Evolutionary conservation across 2,888 invertebrate species (phyloP).

Genomic region (Enoplolaimus lenunculus): DNA sequence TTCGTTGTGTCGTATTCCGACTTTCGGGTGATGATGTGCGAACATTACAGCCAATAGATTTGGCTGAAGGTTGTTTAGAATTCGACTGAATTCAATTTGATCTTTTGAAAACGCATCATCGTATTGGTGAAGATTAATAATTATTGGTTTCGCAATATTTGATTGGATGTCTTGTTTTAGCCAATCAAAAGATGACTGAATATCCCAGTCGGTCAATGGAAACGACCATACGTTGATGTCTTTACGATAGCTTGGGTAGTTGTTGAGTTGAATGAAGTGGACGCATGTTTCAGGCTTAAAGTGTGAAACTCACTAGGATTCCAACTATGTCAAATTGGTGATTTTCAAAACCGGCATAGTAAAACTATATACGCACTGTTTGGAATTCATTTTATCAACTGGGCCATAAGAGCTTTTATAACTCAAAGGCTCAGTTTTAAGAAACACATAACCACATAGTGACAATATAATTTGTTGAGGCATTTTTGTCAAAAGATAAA

Average conservation of each 20-base stretch:
- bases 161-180: slow-evolving; percentile 2
- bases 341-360: too few relatives aligned
- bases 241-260: slow-evolving; percentile 33
- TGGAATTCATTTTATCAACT: too few relatives aligned
- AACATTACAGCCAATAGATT: slow-evolving; percentile 21
- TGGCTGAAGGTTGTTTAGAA: background rate
- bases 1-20: slow-evolving; percentile 18
- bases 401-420: too few relatives aligned
- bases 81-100: slow-evolving; percentile 2
- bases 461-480: too few relatives aligned
- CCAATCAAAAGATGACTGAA: background rate
- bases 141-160: background rate
- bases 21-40: slow-evolving; percentile 20
- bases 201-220: slow-evolving; percentile 1
- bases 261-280: slow-evolving; percentile 35
- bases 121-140: slow-evolving; percentile 17
- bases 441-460: too few relatives aligned
- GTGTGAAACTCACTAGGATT: too few relatives aligned
- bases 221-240: background rate
- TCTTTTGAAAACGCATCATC: slow-evolving; percentile 18
- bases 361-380: too few relatives aligned
- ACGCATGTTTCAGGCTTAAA: slow-evolving; percentile 28
- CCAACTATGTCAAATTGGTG: too few relatives aligned
- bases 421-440: too few relatives aligned
- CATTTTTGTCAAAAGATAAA: too few relatives aligned